phyloP scores from a whole-genome alignment of 2,113 vertebrate genomes.

The Platycercus adscitus region DNA sequence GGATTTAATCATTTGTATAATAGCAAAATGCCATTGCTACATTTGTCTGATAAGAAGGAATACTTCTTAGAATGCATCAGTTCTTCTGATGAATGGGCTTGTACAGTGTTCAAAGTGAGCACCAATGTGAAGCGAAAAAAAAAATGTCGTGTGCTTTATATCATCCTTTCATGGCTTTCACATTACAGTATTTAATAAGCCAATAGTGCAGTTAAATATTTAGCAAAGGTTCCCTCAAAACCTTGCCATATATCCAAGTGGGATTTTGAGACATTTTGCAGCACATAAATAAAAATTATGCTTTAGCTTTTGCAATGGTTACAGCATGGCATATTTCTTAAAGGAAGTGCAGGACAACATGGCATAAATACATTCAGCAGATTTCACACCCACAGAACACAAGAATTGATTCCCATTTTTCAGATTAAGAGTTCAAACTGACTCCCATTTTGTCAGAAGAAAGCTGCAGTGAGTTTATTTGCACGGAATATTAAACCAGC shows the following conservation, averaged over 20 bases:
- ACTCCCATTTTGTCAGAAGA: constrained; percentile 17
- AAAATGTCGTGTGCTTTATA: constrained; percentile 39
- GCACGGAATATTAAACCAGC: not conserved
- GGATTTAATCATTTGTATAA: constrained; percentile 68
- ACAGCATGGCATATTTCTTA: constrained; percentile 28
- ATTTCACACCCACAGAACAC: constrained; percentile 31
- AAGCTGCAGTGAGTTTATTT: constrained; percentile 41
- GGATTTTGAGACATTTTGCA: constrained; percentile 66
- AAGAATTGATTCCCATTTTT: constrained; percentile 38
- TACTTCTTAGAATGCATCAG: constrained; percentile 65
- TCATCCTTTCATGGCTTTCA: constrained; percentile 39
- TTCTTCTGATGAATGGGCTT: constrained; percentile 68
- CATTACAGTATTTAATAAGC: constrained; percentile 66
- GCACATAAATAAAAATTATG: constrained; percentile 54
- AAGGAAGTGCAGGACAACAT: constrained; percentile 17
- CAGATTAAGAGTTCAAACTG: constrained; percentile 3
- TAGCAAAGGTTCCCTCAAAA: constrained; percentile 65
- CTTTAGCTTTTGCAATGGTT: constrained; percentile 25
- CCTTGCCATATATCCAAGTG: constrained; percentile 53
- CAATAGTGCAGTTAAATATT: constrained; percentile 69
- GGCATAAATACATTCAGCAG: constrained; percentile 11
- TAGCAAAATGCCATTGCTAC: constrained; percentile 51
- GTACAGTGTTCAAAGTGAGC: constrained; percentile 52
- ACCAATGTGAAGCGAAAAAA: constrained; percentile 45
- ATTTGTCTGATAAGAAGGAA: constrained; percentile 69